Base-by-base conservation (phyloP, 2,797 vertebrate genomes). In the Siniperca undulata region DNA sequence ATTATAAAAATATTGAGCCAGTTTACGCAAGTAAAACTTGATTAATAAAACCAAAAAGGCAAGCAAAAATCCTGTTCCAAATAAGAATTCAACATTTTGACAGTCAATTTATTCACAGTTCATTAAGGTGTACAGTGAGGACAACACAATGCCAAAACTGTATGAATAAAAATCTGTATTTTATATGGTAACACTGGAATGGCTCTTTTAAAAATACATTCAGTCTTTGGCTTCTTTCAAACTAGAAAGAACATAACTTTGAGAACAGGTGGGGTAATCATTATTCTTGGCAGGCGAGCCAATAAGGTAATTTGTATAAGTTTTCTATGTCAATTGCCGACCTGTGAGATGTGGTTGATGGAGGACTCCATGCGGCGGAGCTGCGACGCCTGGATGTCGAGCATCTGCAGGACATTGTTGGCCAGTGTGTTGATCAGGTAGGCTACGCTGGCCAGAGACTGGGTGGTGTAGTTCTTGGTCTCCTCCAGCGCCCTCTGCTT, bases 331-430 rank as follows among this genome's bases (percentile, higher is more conserved):
- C 4, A 10, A 42, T 2, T 0, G 0, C 34, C 1, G 7, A 99
- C 98, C 97, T 99, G 98, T 82, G 98, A 99, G 94, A 99, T 99
- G 89, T 99, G 98, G 93, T 99, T 99, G 97, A 99, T 99, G 84
- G 98, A 99, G 67, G 98, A 99, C 89, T 99, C 98, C 98, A 99
- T 99, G 81, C 98, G 97, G 50, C 98, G 97, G 65, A 99, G 97
- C 86, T 99, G 98, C 50, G 98, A 99, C 30, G 98, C 98, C 92
- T 99, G 98, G 89, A 99, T 99, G 94, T 99, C 98, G 87, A 99
- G 95, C 98, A 99, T 99, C 84, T 99, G 98, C 59, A 99, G 97
- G 69, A 99, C 98, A 96, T 99, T 99, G 96, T 99, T 99, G 94
- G 98, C 98, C 91, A 99, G 96, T 16, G 98, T 99, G 94, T 99